Evolutionary conservation across 2,888 invertebrate genomes (phyloP).

Genomic region (Xanthia icteritia): DNA sequence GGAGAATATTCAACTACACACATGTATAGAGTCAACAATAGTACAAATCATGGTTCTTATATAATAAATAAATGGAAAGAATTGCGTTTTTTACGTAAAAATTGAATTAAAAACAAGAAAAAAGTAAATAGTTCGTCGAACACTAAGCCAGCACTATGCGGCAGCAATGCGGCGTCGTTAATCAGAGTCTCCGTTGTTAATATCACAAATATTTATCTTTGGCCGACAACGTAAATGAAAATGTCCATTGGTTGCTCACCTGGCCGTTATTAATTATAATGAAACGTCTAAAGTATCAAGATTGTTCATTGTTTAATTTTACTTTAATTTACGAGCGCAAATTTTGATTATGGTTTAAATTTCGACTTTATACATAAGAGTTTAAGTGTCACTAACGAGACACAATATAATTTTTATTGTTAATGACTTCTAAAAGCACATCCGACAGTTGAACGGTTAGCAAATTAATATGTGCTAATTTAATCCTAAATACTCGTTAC

Average conservation of each 20-base stretch:
- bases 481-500: not conserved
- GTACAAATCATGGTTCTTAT: too few relatives aligned
- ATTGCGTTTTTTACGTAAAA: not conserved
- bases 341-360: not conserved
- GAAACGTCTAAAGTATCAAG: conserved; percentile 62
- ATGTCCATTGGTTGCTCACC: conserved; percentile 73
- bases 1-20: not conserved
- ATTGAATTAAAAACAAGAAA: not conserved
- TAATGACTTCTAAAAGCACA: too few relatives aligned
- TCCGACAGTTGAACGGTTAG: too few relatives aligned
- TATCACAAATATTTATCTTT: conserved; percentile 84
- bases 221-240: conserved; percentile 75
- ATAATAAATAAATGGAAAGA: not conserved
- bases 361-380: not conserved
- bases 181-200: conserved; percentile 80
- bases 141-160: conserved; percentile 64
- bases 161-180: conserved; percentile 82
- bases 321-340: conserved; percentile 41
- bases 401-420: too few relatives aligned
- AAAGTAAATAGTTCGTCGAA: conserved; percentile 16
- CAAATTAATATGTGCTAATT: not conserved
- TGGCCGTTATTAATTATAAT: conserved; percentile 69
- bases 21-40: not conserved
- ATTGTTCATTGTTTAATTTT: conserved; percentile 53
- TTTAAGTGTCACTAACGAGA: too few relatives aligned